phyloP scores from a whole-genome alignment of 1,140 invertebrate species.

The Potamilus streckersoni region DNA sequence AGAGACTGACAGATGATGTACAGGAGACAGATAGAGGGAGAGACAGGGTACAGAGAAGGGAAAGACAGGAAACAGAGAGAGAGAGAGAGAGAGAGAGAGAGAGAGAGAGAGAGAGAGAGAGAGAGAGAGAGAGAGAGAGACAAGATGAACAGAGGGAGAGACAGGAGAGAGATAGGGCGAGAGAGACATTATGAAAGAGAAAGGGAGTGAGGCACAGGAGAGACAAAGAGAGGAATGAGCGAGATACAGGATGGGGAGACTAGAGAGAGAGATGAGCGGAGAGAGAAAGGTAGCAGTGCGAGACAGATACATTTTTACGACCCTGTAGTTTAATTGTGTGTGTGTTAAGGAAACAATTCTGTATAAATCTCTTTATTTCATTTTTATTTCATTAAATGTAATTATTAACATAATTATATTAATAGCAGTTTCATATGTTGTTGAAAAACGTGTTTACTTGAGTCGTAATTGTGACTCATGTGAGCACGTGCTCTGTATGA shows the following conservation, averaged over 20 bases:
- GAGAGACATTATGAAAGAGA: not conserved
- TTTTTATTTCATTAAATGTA: too few species aligned
- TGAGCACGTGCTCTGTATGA: too few species aligned
- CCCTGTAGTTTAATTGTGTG: too few species aligned
- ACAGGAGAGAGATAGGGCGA: slow-evolving; percentile 1
- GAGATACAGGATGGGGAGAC: not conserved
- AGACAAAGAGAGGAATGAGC: not conserved
- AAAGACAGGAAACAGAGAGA: not conserved
- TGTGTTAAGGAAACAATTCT: too few species aligned
- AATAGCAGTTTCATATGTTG: too few species aligned
- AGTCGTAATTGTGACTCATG: too few species aligned
- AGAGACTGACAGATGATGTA: not conserved
- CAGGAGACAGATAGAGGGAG: not conserved
- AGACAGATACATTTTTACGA: too few species aligned
- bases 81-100: slow-evolving; percentile 1
- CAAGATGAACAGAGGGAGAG: not conserved
- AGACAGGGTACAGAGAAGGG: too few species aligned
- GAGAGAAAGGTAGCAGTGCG: too few species aligned
- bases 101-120: slow-evolving; percentile 1
- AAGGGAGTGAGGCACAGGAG: not conserved
- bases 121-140: slow-evolving; percentile 1
- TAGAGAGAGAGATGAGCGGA: not conserved
- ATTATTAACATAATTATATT: too few species aligned
- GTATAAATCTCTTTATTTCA: too few species aligned
- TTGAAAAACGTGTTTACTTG: too few species aligned